Evolutionary conservation across 1,140 invertebrate species (phyloP), one percentile per base, ranked within the genome.

Genomic region (Papilio helenus): DNA sequence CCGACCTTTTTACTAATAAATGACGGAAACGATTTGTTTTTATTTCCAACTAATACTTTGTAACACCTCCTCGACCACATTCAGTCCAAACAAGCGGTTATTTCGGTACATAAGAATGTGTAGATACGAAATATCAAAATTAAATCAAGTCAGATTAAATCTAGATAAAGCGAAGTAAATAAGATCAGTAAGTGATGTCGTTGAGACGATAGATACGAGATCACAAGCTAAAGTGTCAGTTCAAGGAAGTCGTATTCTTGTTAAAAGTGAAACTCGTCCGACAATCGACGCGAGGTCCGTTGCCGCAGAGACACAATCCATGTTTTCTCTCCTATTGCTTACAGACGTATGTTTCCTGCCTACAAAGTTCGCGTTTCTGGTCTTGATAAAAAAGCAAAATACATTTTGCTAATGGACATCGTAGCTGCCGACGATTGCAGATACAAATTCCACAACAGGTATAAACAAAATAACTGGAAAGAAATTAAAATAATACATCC

Each of bases 401-500:
- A 98, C 96, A 98, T 98, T 94, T 96, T 98, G 87, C 96, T 99
- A 94, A 98, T 98, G 97, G 98, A 98, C 96, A 98, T 98, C 95
- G 97, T 98, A 89, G 97, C 98, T 88, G 97, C 97, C 83, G 98
- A 98, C 95, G 98, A 98, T 96, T 98, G 97, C 96, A 96, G 97
- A 96, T 98, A 98, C 96, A 98, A 98, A 96, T 99, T 98, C 96
- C 98, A 98, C 95, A 98, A 98, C 97, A 97, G 97, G 97, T 97
- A 95, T 92, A 91, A 92, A 92, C 90, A 88, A 89, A 65, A 87
- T 85, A 88, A 85, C 88, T 87, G 85, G 85, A 72, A 79, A 83
- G 87, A 89, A 90, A 92, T 93, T 93, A 92, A 93, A 92, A 93
- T 94, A 93, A 61, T 90, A 88, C 85, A 81, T 85, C 85, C 79